Percentiles rank a stretch among this genome's conserved stretches.
phyloP scores from a whole-genome alignment of 92 coral and sea anemone species.

The Siderastrea siderea region DNA sequence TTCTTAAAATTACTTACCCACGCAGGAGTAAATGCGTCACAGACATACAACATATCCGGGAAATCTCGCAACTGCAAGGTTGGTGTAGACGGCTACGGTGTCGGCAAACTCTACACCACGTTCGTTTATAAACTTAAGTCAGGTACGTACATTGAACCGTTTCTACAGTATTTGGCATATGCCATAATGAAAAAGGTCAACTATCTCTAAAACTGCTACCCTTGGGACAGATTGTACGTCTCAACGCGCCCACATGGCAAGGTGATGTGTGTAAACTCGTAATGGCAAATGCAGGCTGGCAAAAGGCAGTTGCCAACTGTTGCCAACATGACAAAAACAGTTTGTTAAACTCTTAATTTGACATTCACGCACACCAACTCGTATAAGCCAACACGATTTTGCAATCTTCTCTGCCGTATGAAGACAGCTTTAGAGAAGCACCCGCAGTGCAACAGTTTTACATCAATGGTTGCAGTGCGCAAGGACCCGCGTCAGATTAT shows the following conservation, averaged over 20 bases:
- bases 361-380: no score
- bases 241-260: neutral
- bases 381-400: no score
- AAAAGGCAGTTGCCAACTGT: no score
- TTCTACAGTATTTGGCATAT: neutral
- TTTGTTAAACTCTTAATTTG: no score
- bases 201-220: neutral
- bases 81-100: constrained; percentile 34
- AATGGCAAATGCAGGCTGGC: no score
- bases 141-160: constrained; percentile 4
- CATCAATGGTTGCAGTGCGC: no score
- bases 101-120: constrained; percentile 46
- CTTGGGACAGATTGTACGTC: neutral
- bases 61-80: constrained; percentile 38
- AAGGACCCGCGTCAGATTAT: no score
- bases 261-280: no score
- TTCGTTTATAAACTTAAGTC: constrained; percentile 41
- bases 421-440: no score
- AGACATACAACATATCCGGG: constrained; percentile 27
- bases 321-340: no score
- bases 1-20: neutral
- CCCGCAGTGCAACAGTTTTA: no score
- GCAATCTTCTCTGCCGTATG: no score
- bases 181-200: neutral
- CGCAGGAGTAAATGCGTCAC: constrained; percentile 26